Base-by-base conservation (phyloP, 2,888 invertebrate genomes). In the Anorthoa munda region DNA sequence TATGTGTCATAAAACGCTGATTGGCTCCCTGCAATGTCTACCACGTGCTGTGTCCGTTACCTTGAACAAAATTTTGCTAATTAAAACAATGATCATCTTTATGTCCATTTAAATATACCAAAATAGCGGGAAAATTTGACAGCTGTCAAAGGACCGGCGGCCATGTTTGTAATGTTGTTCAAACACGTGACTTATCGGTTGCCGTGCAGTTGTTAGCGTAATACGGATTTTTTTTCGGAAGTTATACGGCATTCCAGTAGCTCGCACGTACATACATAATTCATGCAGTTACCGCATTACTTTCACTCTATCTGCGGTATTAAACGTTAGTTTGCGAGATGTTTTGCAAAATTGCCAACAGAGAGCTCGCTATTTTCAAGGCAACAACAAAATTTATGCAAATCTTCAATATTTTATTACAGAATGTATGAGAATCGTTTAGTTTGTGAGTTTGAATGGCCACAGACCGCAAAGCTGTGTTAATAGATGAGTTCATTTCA, bases 221-320 rank as follows among this genome's bases (percentile, higher is more conserved):
- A 82, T 87, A 82, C 75, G 63, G 79, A 50, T 82, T 86, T 86
- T 87, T 88, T 91, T 91, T 91, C 90, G 91, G 91, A 90, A 91
- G 89, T 86, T 75, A 81, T 68, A 86, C 81, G 72, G 81, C 85
- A 84, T 86, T 88, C 87, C 83, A 81, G 81, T 76, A 75, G 84
- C 78, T 86, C 66, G 81, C 76, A 82, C 81, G 86, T 87, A 85
- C 78, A 90, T 91, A 84, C 85, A 92, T 92, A 86, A 92, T 92
- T 88, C 90, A 92, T 90, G 76, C 66, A 84, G 89, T 92, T 92
- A 91, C 90, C 84, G 82, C 91, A 90, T 90, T 89, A 88, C 92
- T 92, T 93, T 93, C 92, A 90, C 93, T 87, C 78, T 72, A 86
- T 85, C 83, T 86, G 86, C 66, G 59, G 72, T 78, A 80, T 82